Conservation (phyloP, 2,113 vertebrate genomes). For the Lichenostomus cassidix region DNA sequence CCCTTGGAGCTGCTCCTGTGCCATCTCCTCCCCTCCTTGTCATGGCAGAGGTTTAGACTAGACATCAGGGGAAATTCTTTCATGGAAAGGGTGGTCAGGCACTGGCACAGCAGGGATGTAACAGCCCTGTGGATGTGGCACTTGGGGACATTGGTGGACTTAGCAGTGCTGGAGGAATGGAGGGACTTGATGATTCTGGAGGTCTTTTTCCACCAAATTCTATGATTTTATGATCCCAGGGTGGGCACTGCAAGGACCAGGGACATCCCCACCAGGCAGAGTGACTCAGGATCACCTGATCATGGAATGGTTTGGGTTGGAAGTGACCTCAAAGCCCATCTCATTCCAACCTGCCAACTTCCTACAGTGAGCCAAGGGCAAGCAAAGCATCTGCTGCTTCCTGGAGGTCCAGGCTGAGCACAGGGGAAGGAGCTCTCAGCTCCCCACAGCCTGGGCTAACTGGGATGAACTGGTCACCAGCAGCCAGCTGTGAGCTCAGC, state of each 20-base stretch:
- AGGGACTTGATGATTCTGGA: not conserved
- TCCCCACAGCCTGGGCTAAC: not conserved
- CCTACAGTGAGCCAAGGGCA: not conserved
- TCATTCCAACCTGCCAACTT: not conserved
- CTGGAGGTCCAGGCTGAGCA: rapidly evolving
- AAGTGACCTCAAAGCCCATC: not conserved
- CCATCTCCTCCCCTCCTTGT: not conserved
- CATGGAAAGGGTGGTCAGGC: not conserved
- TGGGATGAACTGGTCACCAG: not conserved
- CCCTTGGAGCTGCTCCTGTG: not conserved
- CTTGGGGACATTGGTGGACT: not conserved
- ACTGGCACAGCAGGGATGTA: not conserved
- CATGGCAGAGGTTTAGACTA: not conserved
- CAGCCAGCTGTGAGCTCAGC: rapidly evolving
- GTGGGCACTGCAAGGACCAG: not conserved
- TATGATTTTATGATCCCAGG: not conserved
- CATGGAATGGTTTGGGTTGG: not conserved
- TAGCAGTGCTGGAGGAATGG: not conserved
- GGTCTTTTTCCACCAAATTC: not conserved
- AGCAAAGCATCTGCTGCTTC: not conserved
- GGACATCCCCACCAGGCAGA: not conserved
- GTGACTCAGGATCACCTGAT: not conserved
- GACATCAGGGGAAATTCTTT: not conserved
- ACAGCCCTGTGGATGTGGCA: not conserved
- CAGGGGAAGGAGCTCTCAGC: rapidly evolving